Evolutionary conservation across 2,888 invertebrate species (phyloP), one percentile per base, ranked within the genome.

Genomic region (Caradrina kadenii): DNA sequence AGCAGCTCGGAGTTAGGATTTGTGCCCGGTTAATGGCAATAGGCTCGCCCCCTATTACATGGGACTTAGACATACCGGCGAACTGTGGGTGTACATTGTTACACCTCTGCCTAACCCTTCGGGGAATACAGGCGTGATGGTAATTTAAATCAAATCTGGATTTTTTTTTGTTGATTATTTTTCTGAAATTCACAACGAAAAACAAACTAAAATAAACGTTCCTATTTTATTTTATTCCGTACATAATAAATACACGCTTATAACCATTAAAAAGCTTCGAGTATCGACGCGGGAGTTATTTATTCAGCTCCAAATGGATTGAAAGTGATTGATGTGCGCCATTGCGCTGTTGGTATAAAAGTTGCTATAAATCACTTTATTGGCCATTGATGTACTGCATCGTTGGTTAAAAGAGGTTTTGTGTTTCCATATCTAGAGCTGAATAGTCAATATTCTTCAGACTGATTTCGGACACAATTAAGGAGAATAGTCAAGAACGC

Each of bases 301-400:
- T 85, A 83, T 86, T 81, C 84, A 69, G 70, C 76, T 84, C 78
- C 84, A 85, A 89, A 89, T 88, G 89, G 87, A 81, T 81, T 75
- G 88, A 80, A 79, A 85, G 87, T 83, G 89, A 89, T 88, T 84
- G 88, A 88, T 87, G 65, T 53, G 49, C 60, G 55, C 71, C 55
- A 63, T 74, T 52, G 74, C 55, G 69, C 64, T 56, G 55, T 59
- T 61, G 45, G 59, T 58, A 78, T 80, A 80, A 81, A 83, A 83
- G 55, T 83, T 72, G 42, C 53, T 55, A 79, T 82, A 76, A 81
- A 82, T 83, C 82, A 83, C 83, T 74, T 67, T 68, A 76, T 76
- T 68, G 73, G 49, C 65, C 67, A 73, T 60, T 67, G 69, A 26
- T 80, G 69, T 53, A 50, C 54, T 55, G 66, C 53, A 39, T 49